Base-by-base conservation (phyloP, 2,113 vertebrate genomes). In the Elgaria multicarinata region DNA sequence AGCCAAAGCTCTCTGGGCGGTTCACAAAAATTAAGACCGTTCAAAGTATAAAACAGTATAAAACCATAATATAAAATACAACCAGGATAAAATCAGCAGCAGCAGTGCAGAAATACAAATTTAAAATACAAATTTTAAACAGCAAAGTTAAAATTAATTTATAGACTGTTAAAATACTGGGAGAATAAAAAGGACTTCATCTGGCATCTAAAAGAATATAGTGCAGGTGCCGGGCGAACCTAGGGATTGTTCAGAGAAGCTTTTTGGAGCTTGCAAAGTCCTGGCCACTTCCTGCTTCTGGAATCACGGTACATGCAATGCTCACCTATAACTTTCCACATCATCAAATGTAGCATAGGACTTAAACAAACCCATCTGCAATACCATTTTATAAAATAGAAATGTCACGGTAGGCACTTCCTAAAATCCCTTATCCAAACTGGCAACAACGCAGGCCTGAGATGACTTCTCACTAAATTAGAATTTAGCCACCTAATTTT, bases 391-490 rank as follows among this genome's bases (percentile, higher is more conserved):
- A 2, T 90, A 74, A 74, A 86, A 24, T 55, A 6, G 7, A 55
- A 42, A 78, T 8, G 8, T n/a, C 87, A 81, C 74, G 85, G 1
- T 93, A 78, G 72, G n/a, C n/a, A 83, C 87, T 69, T 44, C 66
- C 31, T 36, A 67, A 33, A 42, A 8, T 88, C 89, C 14, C 31
- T 88, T 88, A 71, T 64, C 9, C 85, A 78, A 77, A 3, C 39
- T 88, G 78, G 4, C 84, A 77, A 80, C 89, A 87, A 3, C 9
- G 50, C 81, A 28, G 36, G 22, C 85, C 64, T 74, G 69, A 86
- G 91, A 85, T 6, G 12, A 80, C 92, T 91, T 93, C 22, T 7
- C 14, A 36, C 31, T 83, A 90, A 72, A 90, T 76, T 89, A 78
- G 85, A 20, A 0, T 33, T 92, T 88, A 91, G 39, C 82, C 42